Percentiles rank a stretch among this genome's conserved stretches.
Conservation (phyloP, 30 jellyfish, hydroid and myxozoan species). For the Calvadosia cruxmelitensis region DNA sequence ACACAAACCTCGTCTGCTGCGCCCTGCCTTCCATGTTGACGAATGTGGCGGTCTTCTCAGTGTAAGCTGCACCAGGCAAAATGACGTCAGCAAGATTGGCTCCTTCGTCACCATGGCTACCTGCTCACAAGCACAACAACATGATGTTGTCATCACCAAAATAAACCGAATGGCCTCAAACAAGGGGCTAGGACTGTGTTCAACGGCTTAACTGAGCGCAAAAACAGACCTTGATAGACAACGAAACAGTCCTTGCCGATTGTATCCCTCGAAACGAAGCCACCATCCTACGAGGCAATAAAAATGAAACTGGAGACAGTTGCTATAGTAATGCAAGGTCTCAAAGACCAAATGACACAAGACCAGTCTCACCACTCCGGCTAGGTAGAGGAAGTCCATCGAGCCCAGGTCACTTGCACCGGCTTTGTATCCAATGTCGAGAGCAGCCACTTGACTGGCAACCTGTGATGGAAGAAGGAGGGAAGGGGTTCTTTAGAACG, state of each 20-base stretch:
- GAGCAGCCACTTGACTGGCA: constrained; percentile 97
- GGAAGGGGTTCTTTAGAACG: no score
- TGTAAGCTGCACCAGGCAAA: constrained; percentile 94
- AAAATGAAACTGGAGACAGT: neutral
- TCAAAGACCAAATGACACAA: neutral
- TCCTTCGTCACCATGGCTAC: constrained; percentile 98
- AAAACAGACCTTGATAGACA: constrained; percentile 71
- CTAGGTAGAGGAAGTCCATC: constrained; percentile 51
- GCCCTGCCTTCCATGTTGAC: constrained; percentile 99
- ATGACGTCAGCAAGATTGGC: constrained; percentile 83
- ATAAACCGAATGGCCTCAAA: no score
- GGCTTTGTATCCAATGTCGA: constrained; percentile 92
- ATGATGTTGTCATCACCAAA: no score
- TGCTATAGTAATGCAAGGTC: neutral
- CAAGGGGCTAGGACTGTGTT: neutral
- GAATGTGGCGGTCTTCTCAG: constrained; percentile 84
- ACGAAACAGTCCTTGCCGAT: constrained; percentile 79
- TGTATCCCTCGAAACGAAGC: constrained; percentile 41
- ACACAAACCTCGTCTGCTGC: constrained; percentile 72
- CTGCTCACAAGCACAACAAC: constrained; percentile 14
- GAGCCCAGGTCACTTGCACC: constrained; percentile 41
- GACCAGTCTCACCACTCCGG: constrained; percentile 61
- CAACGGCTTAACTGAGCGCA: neutral
- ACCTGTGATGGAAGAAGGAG: no score
- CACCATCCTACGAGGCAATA: constrained; percentile 41